Base-by-base conservation (phyloP, 2,797 vertebrate genomes). In the Cryptoblepharus egeriae region DNA sequence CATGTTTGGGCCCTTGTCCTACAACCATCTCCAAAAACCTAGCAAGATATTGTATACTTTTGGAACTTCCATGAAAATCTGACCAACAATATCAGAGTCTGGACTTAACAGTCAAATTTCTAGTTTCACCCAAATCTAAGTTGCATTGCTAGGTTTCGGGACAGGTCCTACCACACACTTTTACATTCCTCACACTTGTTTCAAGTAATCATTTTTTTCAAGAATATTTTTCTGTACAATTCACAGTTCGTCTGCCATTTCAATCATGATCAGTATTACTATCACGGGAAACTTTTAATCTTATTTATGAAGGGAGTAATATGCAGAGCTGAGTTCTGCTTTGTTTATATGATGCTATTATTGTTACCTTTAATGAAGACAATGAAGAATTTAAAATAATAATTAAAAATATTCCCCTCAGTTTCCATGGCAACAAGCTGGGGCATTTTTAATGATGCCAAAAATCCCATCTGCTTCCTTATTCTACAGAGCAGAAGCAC, bases 301-400 rank as follows among this genome's bases (percentile, higher is more conserved):
- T 89, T 92, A 85, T 93, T 93, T 94, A 90, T 89, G 86, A 90
- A 90, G 80, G 75, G 88, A 85, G 85, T 92, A 88, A 90, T 92
- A 93, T 92, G 89, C 91, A 91, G 88, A 89, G 90, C 87, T 81
- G 86, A 88, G 63, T 72, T 90, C 82, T 84, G 30, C 89, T 93
- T 94, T 91, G 88, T 91, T 93, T 94, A 91, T 91, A 90, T 89
- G 81, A 81, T 37, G 15, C 86, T 85, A 87, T 80, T 79, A 71
- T 83, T 91, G 84, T 91, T 94, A 93, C 88, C 90, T 93, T 92
- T 93, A 93, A 92, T 90, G 91, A 92, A 92, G 89, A 93, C 92
- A 93, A 93, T 92, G 91, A 94, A 90, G 90, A 89, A 88, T 92
- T 92, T 91, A 81, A 93, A 94, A 93, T 91, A 94, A 94, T 90